Base-by-base conservation (phyloP, 2,113 vertebrate genomes). In the Lutjanus erythropterus region DNA sequence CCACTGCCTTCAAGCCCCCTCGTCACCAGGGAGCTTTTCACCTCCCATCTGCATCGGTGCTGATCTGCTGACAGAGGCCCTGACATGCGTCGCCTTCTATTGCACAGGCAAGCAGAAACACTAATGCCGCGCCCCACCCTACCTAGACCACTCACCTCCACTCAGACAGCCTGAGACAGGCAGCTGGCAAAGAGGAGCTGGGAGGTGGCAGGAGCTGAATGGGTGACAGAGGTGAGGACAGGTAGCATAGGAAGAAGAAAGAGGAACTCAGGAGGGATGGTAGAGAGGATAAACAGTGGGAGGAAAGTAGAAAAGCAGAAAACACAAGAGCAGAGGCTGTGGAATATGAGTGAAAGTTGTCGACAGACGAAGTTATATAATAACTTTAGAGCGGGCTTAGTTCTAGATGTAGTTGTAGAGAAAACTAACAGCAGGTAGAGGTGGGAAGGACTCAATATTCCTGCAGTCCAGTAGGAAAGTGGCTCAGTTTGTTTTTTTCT, bases 31-130 rank as follows among this genome's bases (percentile, higher is more conserved):
- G 96, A 96, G 93, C 94, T 95, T 94, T 96, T 95, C 93, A 92
- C 93, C 95, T 96, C 90, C 95, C 95, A 91, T 95, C 96, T 94
- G 93, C 94, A 93, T 95, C 92, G 92, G 77, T 81, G 94, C 89
- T 89, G 94, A 95, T 94, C 95, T 96, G 96, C 96, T 97, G 96
- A 97, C 95, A 79, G 96, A 95, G 95, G 94, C 94, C 95, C 94
- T 94, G 96, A 95, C 78, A 93, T 94, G 88, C 95, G 96, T 97
- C 97, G 92, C 93, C 95, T 96, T 93, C 97, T 96, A 98, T 98
- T 97, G 97, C 96, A 96, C 96, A 96, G 95, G 95, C 97, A 96
- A 97, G 97, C 96, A 97, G 94, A 98, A 97, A 96, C 95, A 95
- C 96, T 96, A 97, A 97, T 95, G 95, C 95, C 80, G 85, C 89